phyloP scores from a whole-genome alignment of 2,888 invertebrate species.

The Fabriciana adippe region DNA sequence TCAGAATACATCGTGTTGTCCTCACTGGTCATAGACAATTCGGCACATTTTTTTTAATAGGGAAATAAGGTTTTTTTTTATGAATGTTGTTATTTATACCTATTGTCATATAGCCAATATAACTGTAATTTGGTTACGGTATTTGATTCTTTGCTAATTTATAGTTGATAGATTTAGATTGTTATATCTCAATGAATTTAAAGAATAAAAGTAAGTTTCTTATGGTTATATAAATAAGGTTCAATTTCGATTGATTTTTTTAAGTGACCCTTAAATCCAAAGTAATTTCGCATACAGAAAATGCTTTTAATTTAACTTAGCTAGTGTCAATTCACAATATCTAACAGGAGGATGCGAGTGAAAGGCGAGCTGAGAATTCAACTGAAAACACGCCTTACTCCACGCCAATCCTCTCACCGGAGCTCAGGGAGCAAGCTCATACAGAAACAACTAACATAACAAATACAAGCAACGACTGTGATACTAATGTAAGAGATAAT shows the following conservation, averaged over 20 bases:
- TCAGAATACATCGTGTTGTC: conserved; percentile 53
- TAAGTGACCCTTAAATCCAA: conserved; percentile 1
- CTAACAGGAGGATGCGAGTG: conserved; percentile 77
- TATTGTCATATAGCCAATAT: conserved; percentile 21
- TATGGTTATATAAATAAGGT: background rate
- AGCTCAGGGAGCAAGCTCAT: conserved; percentile 46
- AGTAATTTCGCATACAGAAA: conserved; percentile 16
- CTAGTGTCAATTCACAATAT: conserved; percentile 63
- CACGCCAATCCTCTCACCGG: conserved; percentile 67
- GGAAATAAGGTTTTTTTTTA: conserved; percentile 9
- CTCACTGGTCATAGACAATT: conserved; percentile 74
- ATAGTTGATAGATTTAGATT: conserved; percentile 5
- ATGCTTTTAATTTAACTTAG: conserved; percentile 20
- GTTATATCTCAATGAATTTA: background rate
- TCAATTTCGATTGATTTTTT: background rate
- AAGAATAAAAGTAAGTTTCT: background rate
- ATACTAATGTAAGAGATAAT: conserved; percentile 75
- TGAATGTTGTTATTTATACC: conserved; percentile 8
- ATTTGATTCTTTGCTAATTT: background rate
- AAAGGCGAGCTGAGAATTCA: conserved; percentile 67
- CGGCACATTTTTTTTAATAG: conserved; percentile 42
- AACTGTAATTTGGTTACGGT: background rate
- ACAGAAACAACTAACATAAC: conserved; percentile 62
- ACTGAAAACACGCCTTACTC: conserved; percentile 68
- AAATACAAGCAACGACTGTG: conserved; percentile 76